These are phyloP conservation scores for Dallia pectoralis DNA, from an alignment of 2,797 vertebrate genomes.

Conservation along the genomic window DNA sequence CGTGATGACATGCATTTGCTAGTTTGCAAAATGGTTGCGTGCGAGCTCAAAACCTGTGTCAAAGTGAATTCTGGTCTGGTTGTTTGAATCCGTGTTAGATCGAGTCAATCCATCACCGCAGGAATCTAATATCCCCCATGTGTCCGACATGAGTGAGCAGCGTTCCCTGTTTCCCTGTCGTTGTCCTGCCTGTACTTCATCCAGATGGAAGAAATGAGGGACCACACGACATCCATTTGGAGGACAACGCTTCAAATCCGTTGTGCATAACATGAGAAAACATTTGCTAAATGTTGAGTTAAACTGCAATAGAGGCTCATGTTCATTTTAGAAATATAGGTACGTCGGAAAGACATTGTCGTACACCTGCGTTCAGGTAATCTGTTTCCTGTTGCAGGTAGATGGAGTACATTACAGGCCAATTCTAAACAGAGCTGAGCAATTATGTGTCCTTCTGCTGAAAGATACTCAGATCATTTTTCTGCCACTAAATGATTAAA, in stretches of 20 bases:
- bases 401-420: too few species aligned
- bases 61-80: neutral
- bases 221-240: too few species aligned
- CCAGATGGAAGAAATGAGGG: neutral
- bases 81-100: neutral
- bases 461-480: too few species aligned
- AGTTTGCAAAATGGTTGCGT: neutral
- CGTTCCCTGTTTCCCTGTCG: neutral
- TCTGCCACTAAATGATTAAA: too few species aligned
- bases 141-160: neutral
- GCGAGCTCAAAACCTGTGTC: neutral
- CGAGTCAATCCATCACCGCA: neutral
- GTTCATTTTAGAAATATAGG: neutral
- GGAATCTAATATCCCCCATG: neutral
- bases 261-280: neutral
- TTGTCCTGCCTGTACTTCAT: neutral
- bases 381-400: too few species aligned
- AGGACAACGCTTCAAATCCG: too few species aligned
- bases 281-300: neutral
- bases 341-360: neutral
- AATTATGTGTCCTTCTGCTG: neutral
- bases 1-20: neutral
- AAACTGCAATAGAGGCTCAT: too few species aligned
- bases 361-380: too few species aligned
- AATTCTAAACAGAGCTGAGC: neutral